Base-by-base conservation (phyloP, 2,113 vertebrate genomes). In the Agelaius phoeniceus region DNA sequence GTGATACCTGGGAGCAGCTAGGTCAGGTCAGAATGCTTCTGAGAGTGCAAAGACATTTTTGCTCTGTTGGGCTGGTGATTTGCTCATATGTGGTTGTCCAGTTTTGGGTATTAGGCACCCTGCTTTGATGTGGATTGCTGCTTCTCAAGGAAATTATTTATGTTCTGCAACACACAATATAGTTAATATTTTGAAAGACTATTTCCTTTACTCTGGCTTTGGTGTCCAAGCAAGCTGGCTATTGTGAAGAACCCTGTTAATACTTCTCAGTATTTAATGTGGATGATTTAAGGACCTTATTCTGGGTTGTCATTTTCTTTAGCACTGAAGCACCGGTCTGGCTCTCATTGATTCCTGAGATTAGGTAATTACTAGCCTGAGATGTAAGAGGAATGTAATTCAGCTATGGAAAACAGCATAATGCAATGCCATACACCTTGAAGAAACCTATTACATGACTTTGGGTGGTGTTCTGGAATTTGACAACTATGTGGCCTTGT, bases 401-500 rank as follows among this genome's bases (percentile, higher is more conserved):
- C 76, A 94, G 2, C 65, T 71, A 57, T 74, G 73, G 59, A 74
- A 91, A 92, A 68, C 41, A 65, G 63, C 68, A 86, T 71, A 94
- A 86, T 65, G 65, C 49, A 68, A 49, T 86, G 75, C 39, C 24
- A 48, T 33, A n/a, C 82, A 93, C 76, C 83, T 95, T 95, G 85
- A 74, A 88, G 92, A 96, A 96, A 92, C 68, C 68, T 88, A 96
- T 85, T 94, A 59, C 65, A 46, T 88, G 82, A 72, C 76, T 94
- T 95, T 90, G 90, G 85, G 85, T 88, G 85, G 79, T 39, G 35
- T 92, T 84, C 83, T 93, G 73, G 65, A 92, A 78, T 65, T 88
- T 97, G 90, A 95, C 91, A 95, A 81, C 90, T 95, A 57, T 62
- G 37, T 96, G 93, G 90, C 91, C 84, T 72, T 65, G 35, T 72